Evolutionary conservation across 2,888 invertebrate species (phyloP), one percentile per base, ranked within the genome.

Genomic region (Agonum fuliginosum): DNA sequence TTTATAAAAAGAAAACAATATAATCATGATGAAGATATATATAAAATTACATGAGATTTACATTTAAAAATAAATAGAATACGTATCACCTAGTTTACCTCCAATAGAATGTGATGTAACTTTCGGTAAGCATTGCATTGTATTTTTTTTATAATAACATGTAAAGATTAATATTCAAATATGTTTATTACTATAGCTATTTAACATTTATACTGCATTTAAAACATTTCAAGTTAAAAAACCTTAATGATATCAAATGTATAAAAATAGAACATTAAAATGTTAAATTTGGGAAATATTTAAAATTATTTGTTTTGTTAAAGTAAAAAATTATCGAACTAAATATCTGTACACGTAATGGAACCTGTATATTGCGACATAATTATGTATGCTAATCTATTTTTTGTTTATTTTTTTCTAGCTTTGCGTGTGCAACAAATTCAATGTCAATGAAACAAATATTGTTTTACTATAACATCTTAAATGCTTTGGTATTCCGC

Each of bases 41-140:
- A 22, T 58, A 48, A 58, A 48, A 67, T 75, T 75, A 75, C 75
- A 75, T 67, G 65, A 75, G 75, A 67, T 67, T 67, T 37, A 30
- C 10, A 20, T 41, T 8, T 67, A 24, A 70, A 72, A 72, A 72
- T 58, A 58, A 51, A 27, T 27, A 67, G 41, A 43, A 62, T 62
- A 62, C 54, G 43, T 74, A 43, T 71, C 20, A 74, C 37, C 75
- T 46, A 48, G 75, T 75, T 75, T 67, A 75, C 75, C 75, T 75
- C 51, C 65, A 27, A 37, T 58, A 37, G 30, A 54, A 72, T 41
- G 67, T 75, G 75, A 75, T 67, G 75, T 75, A 75, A 75, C 67
- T 75, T 75, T 75, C n/a, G 48, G 30, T 34, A 46, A 12, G 37
- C 48, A 75, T 75, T 75, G 75, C 75, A 75, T 75, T 75, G 46